phyloP scores from a whole-genome alignment of 2,797 vertebrate species.

The Taenioides sp. region DNA sequence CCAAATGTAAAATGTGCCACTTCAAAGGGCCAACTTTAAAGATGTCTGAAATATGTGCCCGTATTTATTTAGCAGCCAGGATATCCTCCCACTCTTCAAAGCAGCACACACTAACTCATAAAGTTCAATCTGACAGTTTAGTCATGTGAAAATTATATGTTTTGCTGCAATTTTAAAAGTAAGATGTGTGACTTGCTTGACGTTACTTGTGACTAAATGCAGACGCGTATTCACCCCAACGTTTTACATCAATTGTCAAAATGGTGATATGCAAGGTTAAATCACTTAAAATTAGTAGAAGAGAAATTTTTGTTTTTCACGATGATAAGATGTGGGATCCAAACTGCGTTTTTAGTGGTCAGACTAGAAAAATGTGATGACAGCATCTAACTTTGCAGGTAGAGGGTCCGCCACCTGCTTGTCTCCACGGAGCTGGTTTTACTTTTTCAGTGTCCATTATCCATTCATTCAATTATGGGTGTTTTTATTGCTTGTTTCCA shows the following conservation, averaged over 20 bases:
- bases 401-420: too few species aligned
- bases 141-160: conserved; percentile 25
- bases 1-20: conserved; percentile 28
- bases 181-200: conserved; percentile 1
- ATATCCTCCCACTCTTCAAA: conserved; percentile 35
- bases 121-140: conserved; percentile 36
- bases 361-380: neutral
- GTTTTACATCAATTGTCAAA: neutral
- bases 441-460: too few species aligned
- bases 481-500: too few species aligned
- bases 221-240: neutral
- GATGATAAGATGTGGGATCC: neutral
- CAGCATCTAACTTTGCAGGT: too few species aligned
- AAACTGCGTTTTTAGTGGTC: neutral
- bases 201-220: neutral
- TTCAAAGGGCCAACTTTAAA: conserved; percentile 29
- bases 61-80: conserved; percentile 48
- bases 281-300: neutral
- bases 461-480: too few species aligned
- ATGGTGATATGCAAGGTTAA: neutral
- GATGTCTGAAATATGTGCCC: conserved; percentile 41
- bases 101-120: conserved; percentile 17
- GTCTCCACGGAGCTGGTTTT: too few species aligned
- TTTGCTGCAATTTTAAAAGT: neutral
- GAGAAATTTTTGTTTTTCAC: neutral